Base-by-base conservation (phyloP, 2,888 invertebrate species). In the Phengaris alcon region DNA sequence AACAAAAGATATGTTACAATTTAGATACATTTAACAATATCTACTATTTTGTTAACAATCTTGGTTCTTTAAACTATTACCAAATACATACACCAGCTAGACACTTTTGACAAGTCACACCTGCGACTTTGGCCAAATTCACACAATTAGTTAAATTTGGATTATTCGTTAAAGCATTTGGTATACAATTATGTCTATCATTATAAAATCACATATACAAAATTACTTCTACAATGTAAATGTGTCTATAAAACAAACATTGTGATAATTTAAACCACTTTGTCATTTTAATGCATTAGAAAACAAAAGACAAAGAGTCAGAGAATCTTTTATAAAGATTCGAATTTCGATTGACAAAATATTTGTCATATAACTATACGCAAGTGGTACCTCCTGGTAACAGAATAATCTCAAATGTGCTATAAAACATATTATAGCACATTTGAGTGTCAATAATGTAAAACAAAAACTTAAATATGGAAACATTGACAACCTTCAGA, bases 1-100 rank as follows among this genome's bases (percentile, higher is more conserved):
- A 72, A 72, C 52, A 72, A 54, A 72, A 72, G 70, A 72, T 72
- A 72, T 72, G 72, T 72, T 72, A 72, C 54, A 72, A 72, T 72
- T 72, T 54, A 72, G 72, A 54, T 52, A 72, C 54, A 72, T 12
- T 54, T 52, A 72, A 72, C 72, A 72, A 72, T 54, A 72, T 72
- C 72, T 52, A 72, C 15, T 13, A 72, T 72, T 72, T 69, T 48
- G n/a, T 69, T 72, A 54, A 52, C 64, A 54, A 72, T 13, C 10
- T 54, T 70, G 70, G 51, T 70, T 70, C 70, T 70, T 70, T 70
- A 51, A 64, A 51, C 51, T 51, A 35, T 72, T 72, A 54, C 72
- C 54, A 54, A 52, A 72, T 15, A 70, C 52, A 68, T 70, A 70
- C 4, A 68, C 8, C 35, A 22, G 54, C 13, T 54, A 12, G 72